Conservation (phyloP, 2,113 vertebrate species). For the Microtus montanus region DNA sequence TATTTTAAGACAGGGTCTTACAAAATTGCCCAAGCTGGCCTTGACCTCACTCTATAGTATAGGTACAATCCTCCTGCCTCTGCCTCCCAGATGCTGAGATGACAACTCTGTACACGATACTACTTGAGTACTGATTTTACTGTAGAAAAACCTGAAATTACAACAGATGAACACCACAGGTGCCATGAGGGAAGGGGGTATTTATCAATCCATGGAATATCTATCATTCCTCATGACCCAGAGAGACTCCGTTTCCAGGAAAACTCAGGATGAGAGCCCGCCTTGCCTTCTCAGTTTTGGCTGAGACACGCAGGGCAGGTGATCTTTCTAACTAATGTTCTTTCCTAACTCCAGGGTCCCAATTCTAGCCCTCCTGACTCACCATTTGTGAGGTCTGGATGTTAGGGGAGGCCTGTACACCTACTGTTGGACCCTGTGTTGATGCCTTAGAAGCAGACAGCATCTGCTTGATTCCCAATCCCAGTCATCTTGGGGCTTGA, state of each 20-base stretch:
- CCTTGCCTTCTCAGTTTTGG: neutral
- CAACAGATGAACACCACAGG: fast-evolving
- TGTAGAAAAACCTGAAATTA: neutral
- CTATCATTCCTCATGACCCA: neutral
- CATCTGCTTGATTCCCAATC: neutral
- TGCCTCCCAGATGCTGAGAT: neutral
- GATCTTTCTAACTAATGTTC: neutral
- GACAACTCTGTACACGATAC: neutral
- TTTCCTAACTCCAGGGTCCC: neutral
- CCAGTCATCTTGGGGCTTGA: neutral
- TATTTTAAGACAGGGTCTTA: neutral
- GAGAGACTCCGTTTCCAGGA: neutral
- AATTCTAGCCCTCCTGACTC: neutral
- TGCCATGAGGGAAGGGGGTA: neutral
- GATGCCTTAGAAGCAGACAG: neutral
- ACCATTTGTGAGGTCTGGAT: neutral
- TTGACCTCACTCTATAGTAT: neutral
- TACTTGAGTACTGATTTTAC: neutral
- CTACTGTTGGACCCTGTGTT: too few species aligned
- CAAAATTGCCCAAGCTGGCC: neutral
- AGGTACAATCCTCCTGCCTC: neutral
- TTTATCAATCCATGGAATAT: neutral
- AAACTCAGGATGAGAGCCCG: neutral
- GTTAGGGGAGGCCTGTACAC: neutral
- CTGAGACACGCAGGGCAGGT: neutral